phyloP scores from a whole-genome alignment of 2,113 vertebrate species.

The Monopterus albus region DNA sequence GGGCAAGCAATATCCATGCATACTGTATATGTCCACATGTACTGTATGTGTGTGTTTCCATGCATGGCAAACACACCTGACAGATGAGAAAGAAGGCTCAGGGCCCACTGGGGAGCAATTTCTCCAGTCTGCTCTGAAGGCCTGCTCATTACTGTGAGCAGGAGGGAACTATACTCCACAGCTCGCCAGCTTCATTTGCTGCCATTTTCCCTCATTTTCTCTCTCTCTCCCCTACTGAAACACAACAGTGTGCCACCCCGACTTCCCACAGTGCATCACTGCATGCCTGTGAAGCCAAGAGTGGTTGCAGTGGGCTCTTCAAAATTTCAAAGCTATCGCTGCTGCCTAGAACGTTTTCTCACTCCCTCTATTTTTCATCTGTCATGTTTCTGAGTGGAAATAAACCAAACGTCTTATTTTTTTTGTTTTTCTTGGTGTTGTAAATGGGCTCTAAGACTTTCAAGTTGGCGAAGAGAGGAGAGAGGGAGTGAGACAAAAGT shows the following conservation, averaged over 20 bases:
- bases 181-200: slow-evolving; percentile 73
- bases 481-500: slow-evolving; percentile 17
- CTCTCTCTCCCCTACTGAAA: slow-evolving; percentile 30
- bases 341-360: slow-evolving; percentile 57
- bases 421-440: slow-evolving; percentile 14
- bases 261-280: slow-evolving; percentile 67
- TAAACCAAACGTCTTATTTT: slow-evolving; percentile 60
- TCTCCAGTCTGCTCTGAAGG: slow-evolving; percentile 55
- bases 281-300: slow-evolving; percentile 63
- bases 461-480: slow-evolving; percentile 28
- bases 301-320: slow-evolving; percentile 68
- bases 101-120: slow-evolving; percentile 66
- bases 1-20: slow-evolving; percentile 1
- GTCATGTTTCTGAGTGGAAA: slow-evolving; percentile 66
- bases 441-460: slow-evolving; percentile 25
- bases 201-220: slow-evolving; percentile 69
- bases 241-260: slow-evolving; percentile 34
- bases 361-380: slow-evolving; percentile 63
- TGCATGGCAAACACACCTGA: slow-evolving; percentile 52
- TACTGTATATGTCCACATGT: not conserved
- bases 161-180: slow-evolving; percentile 71
- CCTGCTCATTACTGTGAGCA: slow-evolving; percentile 73
- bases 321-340: slow-evolving; percentile 63
- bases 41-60: slow-evolving; percentile 16
- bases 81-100: slow-evolving; percentile 48